Evolutionary conservation across 2,113 vertebrate species (phyloP), one percentile per base, ranked within the genome.

Genomic region (Oncorhynchus masou): DNA sequence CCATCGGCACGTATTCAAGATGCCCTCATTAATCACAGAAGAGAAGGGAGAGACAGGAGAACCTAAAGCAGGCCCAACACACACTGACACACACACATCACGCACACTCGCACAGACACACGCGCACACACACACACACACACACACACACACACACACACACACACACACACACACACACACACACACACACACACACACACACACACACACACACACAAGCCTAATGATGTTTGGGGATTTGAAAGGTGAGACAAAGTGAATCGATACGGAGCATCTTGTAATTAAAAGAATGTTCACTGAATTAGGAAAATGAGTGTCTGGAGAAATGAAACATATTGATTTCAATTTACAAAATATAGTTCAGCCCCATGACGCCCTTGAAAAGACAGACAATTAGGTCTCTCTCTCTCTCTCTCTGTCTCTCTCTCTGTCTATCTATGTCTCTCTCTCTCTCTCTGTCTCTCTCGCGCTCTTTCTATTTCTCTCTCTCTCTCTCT

Each of bases 301-400:
- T 92, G 94, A 96, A 96, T 96, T 96, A 96, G 88, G 91, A 92
- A 96, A 95, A 96, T 91, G 92, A 94, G 93, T 91, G 93, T 94
- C 91, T 93, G 91, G 82, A 94, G 91, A 94, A 95, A 97, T 94
- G 93, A 94, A 93, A 95, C 96, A 90, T 96, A 97, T 96, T 94
- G 95, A 97, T 96, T 96, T 95, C 93, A 95, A 95, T 96, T 94
- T 95, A 93, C 88, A 92, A 95, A 95, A 95, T 94, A 94, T 93
- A 93, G 95, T 87, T 87, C 91, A 94, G 91, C 75, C 90, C 91
- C 83, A 93, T 92, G 87, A 90, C 90, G 91, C 90, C 91, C 92
- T 91, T 90, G 80, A 86, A 91, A 90, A 88, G 89, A 88, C 86
- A 92, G 91, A 93, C 94, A 94, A 93, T 93, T 93, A 92, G 89